phyloP scores from a whole-genome alignment of 2,888 invertebrate genomes.

The Drosophila robusta region DNA sequence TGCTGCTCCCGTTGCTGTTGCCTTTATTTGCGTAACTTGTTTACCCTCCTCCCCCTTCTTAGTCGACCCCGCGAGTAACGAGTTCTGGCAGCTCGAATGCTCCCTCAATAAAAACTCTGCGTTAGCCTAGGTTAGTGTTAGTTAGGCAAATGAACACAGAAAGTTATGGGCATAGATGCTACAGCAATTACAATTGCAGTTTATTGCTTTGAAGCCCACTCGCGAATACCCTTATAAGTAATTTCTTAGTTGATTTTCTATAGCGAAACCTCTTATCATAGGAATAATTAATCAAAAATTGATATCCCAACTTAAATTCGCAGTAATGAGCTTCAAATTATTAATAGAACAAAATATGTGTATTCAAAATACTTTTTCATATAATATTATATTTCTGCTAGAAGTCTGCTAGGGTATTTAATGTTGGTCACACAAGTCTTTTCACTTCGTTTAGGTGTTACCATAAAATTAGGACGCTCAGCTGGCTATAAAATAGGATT shows the following conservation, averaged over 20 bases:
- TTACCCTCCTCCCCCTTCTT: neutral
- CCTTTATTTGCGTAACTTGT: neutral
- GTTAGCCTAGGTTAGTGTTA: too few relatives aligned
- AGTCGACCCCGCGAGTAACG: neutral
- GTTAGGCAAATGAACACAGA: too few relatives aligned
- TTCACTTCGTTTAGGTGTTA: neutral
- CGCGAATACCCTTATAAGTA: too few relatives aligned
- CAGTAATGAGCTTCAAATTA: too few relatives aligned
- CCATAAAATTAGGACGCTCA: neutral
- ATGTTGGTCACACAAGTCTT: neutral
- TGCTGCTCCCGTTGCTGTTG: slow-evolving; percentile 6
- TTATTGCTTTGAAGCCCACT: too few relatives aligned
- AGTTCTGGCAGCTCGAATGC: neutral
- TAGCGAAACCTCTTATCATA: too few relatives aligned
- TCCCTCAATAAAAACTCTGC: too few relatives aligned
- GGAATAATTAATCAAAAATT: too few relatives aligned
- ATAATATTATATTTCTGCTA: neutral
- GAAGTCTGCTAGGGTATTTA: neutral
- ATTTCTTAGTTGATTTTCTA: too few relatives aligned
- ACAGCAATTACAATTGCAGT: neutral
- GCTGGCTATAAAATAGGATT: neutral
- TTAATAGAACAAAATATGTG: too few relatives aligned
- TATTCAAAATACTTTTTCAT: too few relatives aligned
- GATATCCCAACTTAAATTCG: too few relatives aligned
- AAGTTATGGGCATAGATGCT: neutral